These are phyloP conservation scores for Phoeniculus purpureus DNA, from an alignment of 2,797 vertebrate genomes.

Conservation along the genomic window DNA sequence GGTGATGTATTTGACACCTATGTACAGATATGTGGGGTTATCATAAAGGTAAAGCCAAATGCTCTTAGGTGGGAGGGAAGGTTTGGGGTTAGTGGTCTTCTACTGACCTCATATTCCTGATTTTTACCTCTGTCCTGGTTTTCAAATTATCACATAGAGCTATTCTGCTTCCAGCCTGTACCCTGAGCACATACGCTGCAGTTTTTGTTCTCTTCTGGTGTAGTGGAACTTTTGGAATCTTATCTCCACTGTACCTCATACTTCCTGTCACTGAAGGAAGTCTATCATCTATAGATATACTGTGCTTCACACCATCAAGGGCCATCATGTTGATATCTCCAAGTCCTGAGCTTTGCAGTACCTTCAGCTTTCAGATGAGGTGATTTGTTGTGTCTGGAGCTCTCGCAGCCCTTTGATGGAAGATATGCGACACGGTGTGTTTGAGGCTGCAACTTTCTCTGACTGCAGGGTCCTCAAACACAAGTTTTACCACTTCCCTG, in stretches of 20 bases:
- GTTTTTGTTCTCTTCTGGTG: not conserved
- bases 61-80: not conserved
- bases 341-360: not conserved
- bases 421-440: not conserved
- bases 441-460: not conserved
- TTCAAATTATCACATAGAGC: not conserved
- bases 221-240: not conserved
- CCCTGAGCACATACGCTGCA: not conserved
- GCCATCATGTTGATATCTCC: rapidly evolving
- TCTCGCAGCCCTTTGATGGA: not conserved
- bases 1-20: not conserved
- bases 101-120: not conserved
- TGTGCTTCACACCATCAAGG: not conserved
- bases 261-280: not conserved
- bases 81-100: not conserved
- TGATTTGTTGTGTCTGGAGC: not conserved
- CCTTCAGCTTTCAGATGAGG: not conserved
- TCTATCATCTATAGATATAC: not conserved
- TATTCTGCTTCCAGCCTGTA: not conserved
- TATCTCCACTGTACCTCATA: not conserved
- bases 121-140: not conserved
- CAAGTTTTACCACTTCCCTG: not conserved
- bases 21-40: not conserved
- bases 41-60: not conserved
- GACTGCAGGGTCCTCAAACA: not conserved